Evolutionary conservation across 2,113 vertebrate species (phyloP), one percentile per base, ranked within the genome.

Genomic region (Haemorhous mexicanus): DNA sequence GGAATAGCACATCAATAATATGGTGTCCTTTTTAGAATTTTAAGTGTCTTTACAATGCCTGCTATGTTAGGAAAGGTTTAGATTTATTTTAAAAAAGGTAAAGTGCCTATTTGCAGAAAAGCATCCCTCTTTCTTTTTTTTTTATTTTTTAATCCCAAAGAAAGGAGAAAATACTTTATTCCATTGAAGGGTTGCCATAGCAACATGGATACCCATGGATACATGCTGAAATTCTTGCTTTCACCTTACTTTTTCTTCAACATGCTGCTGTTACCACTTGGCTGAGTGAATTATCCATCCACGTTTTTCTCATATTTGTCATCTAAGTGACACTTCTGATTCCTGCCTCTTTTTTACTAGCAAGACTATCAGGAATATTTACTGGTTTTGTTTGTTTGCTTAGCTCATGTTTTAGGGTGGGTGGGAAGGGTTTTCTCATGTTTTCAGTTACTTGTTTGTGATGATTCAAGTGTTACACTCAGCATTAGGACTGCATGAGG

Each of bases 151-250:
- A 47, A 84, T 77, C 46, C 59, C 73, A 86, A 96, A 96, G 95
- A 96, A 96, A 95, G 58, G 82, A 93, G 70, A 91, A 93, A 93
- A 93, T 85, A 96, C 86, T 94, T 96, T 92, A 94, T 97, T 95
- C 87, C 61, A 82, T 83, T 95, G 91, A 96, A 93, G 43, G 52
- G 96, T 97, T 97, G 88, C 85, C 92, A 97, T 97, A 76, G 96
- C 79, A 96, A 97, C 95, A 35, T 70, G 70, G 94, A 93, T 96
- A 95, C 94, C 94, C 96, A 90, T 89, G 93, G 95, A 95, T 95
- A 84, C 95, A 75, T 89, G 89, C 88, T 88, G 94, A 96, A 97
- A 97, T 93, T 93, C 89, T 72, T 94, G 94, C 82, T 96, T 89
- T 89, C 2, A 72, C 41, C 70, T 95, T 78, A 86, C 78, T 96